Evolutionary conservation across 2,113 vertebrate genomes (phyloP), one percentile per base, ranked within the genome.

Genomic region (Aptenodytes forsteri): DNA sequence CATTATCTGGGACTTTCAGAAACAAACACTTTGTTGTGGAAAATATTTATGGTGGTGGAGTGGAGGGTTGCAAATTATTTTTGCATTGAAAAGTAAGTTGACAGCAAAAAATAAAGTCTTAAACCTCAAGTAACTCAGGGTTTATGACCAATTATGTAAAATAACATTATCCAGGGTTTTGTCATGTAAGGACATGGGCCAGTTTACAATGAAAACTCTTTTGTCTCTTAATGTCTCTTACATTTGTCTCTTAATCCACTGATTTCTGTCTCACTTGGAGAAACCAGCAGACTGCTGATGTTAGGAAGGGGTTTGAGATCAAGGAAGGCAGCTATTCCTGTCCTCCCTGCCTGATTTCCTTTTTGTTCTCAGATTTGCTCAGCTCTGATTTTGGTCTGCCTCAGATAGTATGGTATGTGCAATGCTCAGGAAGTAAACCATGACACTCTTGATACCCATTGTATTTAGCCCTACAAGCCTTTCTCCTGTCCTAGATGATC

Each of bases 1-100:
- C 93, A 95, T 65, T 82, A 75, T 77, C n/a, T 91, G 90, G 54
- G 34, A 69, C 62, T 87, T 96, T 88, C 62, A 94, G 87, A 97
- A 96, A 94, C 47, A 77, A 96, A 94, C 50, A 93, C 17, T 85
- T 91, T 76, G 42, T 91, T 96, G 40, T 65, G 50, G 56, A 84
- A 95, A 93, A 95, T 78, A 88, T 70, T 87, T 95, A 88, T 22
- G 5, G 61, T 69, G 54, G 44, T 2, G 8, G 70, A 92, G 7
- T 13, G 6, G 54, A 83, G 18, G 36, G 11, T 22, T 94, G 58
- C 36, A 76, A 59, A 61, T 79, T 86, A 90, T 87, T 83, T 94
- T 84, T 87, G 82, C 62, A 91, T 66, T 85, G 49, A 90, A 87
- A 91, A 94, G 36, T 75, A 77, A 79, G 36, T 10, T 55, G 71